Base-by-base conservation (phyloP, 2,113 vertebrate species). In the Nibea albiflora region DNA sequence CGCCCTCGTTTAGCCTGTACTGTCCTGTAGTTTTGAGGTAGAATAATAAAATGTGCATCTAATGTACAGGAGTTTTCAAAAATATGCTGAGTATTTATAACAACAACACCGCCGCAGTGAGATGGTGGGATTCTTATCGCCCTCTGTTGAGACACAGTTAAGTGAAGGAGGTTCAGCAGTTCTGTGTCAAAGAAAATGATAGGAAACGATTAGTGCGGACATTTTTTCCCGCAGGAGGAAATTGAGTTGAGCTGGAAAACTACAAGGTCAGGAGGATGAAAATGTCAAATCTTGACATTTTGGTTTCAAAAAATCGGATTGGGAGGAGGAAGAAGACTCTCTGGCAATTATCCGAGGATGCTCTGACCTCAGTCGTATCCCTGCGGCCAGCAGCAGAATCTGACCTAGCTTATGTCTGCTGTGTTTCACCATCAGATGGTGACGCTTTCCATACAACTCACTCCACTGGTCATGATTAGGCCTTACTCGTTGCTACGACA, bases 211-310 rank as follows among this genome's bases (percentile, higher is more conserved):
- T 82, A 82, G 57, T 3, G 11, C 11, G 12, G 52, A 64, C 76
- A 56, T 64, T 79, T 69, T 35, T 72, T 56, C 47, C 62, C 80
- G 70, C 57, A 64, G 74, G 80, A 78, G 58, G 66, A 83, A 78
- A 80, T 9, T 20, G 70, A 83, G 76, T 62, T 73, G 77, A 90
- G 67, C 69, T 81, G 70, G 57, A 90, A 88, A 87, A 82, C 72
- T 63, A 80, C 80, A 80, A 74, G 70, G 86, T 81, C 88, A 70
- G 22, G 28, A 17, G 75, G 78, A 86, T 83, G 71, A 76, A 88
- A 87, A 84, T 73, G 85, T 85, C 67, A 85, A 66, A 84, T 68
- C 79, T 22, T 76, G 49, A 78, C 79, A 80, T 50, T 64, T 16
- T 82, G 77, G 4, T 76, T 83, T 90, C 46, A 70, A 78, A 88